Conservation (phyloP, 2,888 invertebrate species). For the Caenorhabditis sulstoni region DNA sequence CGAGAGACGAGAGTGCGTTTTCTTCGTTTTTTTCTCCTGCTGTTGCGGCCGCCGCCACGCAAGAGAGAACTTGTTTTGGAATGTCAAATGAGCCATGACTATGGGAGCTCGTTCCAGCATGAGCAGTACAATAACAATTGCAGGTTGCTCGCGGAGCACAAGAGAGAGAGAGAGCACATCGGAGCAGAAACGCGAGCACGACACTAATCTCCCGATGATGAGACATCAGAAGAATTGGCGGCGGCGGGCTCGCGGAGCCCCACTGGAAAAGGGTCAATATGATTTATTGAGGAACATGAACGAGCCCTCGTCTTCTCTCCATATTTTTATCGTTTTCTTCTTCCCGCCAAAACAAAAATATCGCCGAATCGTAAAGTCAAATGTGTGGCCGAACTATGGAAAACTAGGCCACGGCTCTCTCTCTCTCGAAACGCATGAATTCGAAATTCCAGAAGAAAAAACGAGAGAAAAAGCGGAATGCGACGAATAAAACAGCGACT, state of each 20-base stretch:
- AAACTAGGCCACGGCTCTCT: too few relatives aligned
- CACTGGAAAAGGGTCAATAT: conserved; percentile 31
- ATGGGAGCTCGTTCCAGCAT: neutral
- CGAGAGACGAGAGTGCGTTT: conserved; percentile 3
- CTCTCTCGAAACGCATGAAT: too few relatives aligned
- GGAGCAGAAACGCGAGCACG: neutral
- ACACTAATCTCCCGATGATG: conserved; percentile 38
- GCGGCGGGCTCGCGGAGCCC: neutral
- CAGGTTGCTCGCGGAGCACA: conserved; percentile 7
- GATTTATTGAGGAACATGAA: conserved; percentile 56
- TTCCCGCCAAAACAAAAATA: conserved; percentile 10
- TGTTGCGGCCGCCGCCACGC: neutral
- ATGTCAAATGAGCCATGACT: conserved; percentile 55
- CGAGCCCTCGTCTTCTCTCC: neutral
- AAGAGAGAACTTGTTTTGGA: conserved; percentile 42
- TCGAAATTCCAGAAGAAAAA: too few relatives aligned
- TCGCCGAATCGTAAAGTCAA: conserved; percentile 13
- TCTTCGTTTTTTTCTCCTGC: neutral
- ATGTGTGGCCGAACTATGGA: neutral
- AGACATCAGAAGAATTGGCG: conserved; percentile 4
- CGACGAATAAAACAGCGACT: neutral
- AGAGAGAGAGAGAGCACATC: neutral
- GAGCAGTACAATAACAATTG: conserved; percentile 17
- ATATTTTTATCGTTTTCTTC: conserved; percentile 19
- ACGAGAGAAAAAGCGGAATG: neutral